Percentiles rank a stretch among this genome's conserved stretches.
These are phyloP conservation scores for Anguilla megastoma DNA, from an alignment of 2,797 vertebrate genomes.

Conservation along the genomic window DNA sequence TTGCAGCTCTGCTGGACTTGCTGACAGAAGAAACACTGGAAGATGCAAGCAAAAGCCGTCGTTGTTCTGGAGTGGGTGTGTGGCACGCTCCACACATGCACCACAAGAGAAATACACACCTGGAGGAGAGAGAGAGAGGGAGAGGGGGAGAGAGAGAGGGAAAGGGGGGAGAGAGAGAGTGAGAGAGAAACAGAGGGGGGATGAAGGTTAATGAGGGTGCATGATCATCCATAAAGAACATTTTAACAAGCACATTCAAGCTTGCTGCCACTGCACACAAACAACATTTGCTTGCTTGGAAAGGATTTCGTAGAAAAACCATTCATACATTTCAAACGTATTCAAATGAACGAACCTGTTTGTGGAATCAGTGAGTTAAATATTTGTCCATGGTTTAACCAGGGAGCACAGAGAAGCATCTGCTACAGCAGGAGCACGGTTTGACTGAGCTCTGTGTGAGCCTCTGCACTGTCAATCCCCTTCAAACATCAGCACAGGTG, in stretches of 20 bases:
- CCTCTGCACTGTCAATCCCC: background rate
- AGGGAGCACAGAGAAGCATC: background rate
- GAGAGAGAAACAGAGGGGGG: background rate
- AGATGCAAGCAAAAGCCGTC: slow-evolving; percentile 94
- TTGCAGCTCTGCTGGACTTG: slow-evolving; percentile 89
- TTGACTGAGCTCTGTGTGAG: background rate
- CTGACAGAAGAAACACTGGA: slow-evolving; percentile 96
- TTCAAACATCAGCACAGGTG: background rate
- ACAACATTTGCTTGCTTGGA: background rate
- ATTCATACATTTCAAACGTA: background rate
- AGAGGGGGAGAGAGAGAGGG: background rate
- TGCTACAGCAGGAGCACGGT: background rate
- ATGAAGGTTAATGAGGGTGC: background rate
- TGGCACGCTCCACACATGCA: slow-evolving; percentile 88
- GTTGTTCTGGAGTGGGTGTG: slow-evolving; percentile 90
- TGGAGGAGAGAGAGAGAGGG: slow-evolving; percentile 56
- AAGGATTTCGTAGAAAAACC: background rate
- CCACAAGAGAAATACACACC: slow-evolving; percentile 85
- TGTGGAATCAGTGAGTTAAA: background rate
- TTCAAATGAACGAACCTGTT: slow-evolving; percentile 4
- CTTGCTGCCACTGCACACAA: background rate
- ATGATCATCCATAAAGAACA: background rate
- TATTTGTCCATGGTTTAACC: background rate
- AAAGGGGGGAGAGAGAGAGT: background rate
- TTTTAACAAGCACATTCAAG: background rate